Conservation (phyloP, 2,113 vertebrate genomes). For the Pedionomus torquatus region DNA sequence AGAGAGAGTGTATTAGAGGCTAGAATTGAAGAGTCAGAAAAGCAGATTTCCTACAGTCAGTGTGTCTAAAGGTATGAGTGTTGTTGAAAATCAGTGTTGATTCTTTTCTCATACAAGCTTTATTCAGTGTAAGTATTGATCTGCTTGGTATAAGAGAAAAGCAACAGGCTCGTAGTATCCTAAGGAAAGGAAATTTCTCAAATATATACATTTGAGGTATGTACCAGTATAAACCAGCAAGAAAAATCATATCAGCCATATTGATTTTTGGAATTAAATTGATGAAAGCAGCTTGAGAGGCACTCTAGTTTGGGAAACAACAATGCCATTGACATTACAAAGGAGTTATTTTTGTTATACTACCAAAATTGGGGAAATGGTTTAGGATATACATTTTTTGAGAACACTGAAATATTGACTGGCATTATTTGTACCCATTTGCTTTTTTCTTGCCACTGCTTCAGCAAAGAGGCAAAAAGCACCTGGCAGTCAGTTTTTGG, state of each 20-base stretch:
- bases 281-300: neutral
- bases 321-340: neutral
- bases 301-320: neutral
- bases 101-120: neutral
- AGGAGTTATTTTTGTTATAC: neutral
- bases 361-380: neutral
- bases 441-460: neutral
- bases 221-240: neutral
- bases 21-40: slow-evolving; percentile 1
- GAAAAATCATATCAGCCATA: neutral
- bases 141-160: neutral
- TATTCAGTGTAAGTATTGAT: neutral
- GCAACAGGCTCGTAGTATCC: neutral
- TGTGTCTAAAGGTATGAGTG: neutral
- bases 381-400: neutral
- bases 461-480: neutral
- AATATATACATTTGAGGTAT: neutral
- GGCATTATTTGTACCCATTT: neutral
- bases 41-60: neutral
- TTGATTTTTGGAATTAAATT: neutral
- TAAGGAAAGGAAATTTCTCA: neutral
- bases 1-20: neutral
- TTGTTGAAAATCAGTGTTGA: neutral
- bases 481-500: neutral
- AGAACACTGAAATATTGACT: neutral